Evolutionary conservation across 2,888 invertebrate species (phyloP), one percentile per base, ranked within the genome.

Genomic region (Mythimna lalbum): DNA sequence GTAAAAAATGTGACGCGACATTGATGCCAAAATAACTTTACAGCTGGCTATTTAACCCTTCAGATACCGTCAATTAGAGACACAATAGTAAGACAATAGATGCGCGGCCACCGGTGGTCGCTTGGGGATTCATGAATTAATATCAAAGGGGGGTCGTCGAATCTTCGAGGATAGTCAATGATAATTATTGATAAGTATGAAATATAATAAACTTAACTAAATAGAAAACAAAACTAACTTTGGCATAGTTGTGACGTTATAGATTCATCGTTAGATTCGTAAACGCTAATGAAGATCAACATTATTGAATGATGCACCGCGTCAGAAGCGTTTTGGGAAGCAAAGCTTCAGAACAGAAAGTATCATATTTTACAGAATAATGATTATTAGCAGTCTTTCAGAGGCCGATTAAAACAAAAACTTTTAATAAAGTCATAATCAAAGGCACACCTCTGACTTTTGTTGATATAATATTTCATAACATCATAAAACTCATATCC

Each of bases 21-120:
- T 94, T 94, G 93, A 87, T 77, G 82, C 89, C 17, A 89, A 93
- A 95, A 95, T 95, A 94, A 89, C 87, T 78, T 80, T 84, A 90
- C 92, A 90, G 91, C 92, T 92, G 92, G 87, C 87, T 81, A 84
- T 88, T 88, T 88, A n/a, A n/a, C n/a, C n/a, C n/a, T n/a, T n/a
- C n/a, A n/a, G n/a, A n/a, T n/a, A n/a, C n/a, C n/a, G n/a, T n/a
- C n/a, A n/a, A n/a, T n/a, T n/a, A n/a, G n/a, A n/a, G n/a, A n/a
- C n/a, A n/a, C n/a, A n/a, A n/a, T n/a, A n/a, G n/a, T n/a, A n/a
- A n/a, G n/a, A n/a, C n/a, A n/a, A n/a, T n/a, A n/a, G n/a, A n/a
- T n/a, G n/a, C n/a, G n/a, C n/a, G n/a, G n/a, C n/a, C n/a, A n/a
- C n/a, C n/a, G n/a, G n/a, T n/a, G n/a, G n/a, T n/a, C n/a, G n/a